Evolutionary conservation across 2,113 vertebrate genomes (phyloP), one percentile per base, ranked within the genome.

Genomic region (Catharus bicknelli): DNA sequence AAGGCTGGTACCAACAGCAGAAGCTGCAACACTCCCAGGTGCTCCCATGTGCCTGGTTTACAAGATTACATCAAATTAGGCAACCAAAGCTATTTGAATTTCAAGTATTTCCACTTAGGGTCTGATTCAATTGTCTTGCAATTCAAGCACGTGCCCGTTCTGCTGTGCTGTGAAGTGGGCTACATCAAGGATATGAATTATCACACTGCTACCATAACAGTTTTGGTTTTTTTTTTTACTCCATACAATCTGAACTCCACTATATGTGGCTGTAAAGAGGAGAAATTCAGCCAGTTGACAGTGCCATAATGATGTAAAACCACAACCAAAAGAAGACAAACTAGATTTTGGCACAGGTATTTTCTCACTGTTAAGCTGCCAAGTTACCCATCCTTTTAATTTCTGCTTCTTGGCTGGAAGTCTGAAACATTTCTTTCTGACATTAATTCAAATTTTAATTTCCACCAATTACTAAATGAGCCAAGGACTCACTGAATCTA

Each of bases 351-450:
- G 86, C 83, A 92, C 36, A 90, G 53, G 81, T 90, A 73, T 78
- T 88, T 90, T 62, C 53, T 92, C 66, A 61, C 36, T 72, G 73
- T 86, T 92, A 68, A 79, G 47, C 66, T 93, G 89, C 83, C 89
- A 88, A 51, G 68, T 82, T 73, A 57, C 15, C 66, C 84, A 90
- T 93, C 73, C 63, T 93, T 90, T 94, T 83, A 90, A 88, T 74
- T 93, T 85, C 53, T 93, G 48, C 29, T 78, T 83, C 73, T 88
- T 92, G 86, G 80, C 90, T 86, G 73, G 50, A 78, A 81, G 45
- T 64, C 63, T 75, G 47, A 84, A 89, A 92, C 69, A 89, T 18
- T 90, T 93, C 42, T 64, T 87, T 72, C 62, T 73, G 86, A 95
- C 69, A 72, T 13, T 16, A 79, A 45, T 90, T 94, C 59, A 88